Percentiles rank a stretch among this genome's conserved stretches.
These are phyloP conservation scores for Sinelater perroti DNA, from an alignment of 2,888 invertebrate species.

Conservation along the genomic window DNA sequence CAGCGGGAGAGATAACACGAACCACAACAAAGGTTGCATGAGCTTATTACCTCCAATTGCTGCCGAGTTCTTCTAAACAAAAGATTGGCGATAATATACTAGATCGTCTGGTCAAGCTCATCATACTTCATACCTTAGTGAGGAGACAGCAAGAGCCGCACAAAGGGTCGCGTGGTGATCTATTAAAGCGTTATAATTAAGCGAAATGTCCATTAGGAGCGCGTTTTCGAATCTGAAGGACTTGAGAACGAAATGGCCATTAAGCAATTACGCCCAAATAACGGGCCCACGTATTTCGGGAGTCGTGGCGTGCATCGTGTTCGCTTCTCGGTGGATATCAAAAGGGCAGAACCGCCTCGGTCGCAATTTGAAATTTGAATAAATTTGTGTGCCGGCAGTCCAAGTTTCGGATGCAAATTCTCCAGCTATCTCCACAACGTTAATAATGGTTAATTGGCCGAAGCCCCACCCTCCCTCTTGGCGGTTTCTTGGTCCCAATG, in stretches of 20 bases:
- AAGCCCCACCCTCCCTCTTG: slow-evolving; percentile 12
- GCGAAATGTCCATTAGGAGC: slow-evolving; percentile 19
- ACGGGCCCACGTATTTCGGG: slow-evolving; percentile 33
- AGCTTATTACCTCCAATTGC: slow-evolving; percentile 8
- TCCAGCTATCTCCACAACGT: slow-evolving; percentile 4
- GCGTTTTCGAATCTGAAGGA: slow-evolving; percentile 24
- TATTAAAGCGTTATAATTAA: neutral
- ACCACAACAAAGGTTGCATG: slow-evolving; percentile 13
- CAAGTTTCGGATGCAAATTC: slow-evolving; percentile 33
- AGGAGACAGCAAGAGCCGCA: slow-evolving; percentile 5
- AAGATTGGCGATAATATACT: too few species aligned
- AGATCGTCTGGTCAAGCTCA: too few species aligned
- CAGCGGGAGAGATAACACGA: slow-evolving; percentile 12
- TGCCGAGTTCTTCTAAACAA: slow-evolving; percentile 12
- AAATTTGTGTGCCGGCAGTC: slow-evolving; percentile 36
- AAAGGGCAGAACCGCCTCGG: too few species aligned
- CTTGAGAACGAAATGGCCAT: slow-evolving; percentile 39
- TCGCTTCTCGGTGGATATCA: slow-evolving; percentile 25
- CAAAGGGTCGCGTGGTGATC: neutral
- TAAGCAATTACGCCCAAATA: slow-evolving; percentile 42
- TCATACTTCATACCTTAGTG: too few species aligned
- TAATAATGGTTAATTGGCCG: slow-evolving; percentile 19
- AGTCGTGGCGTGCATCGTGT: slow-evolving; percentile 25
- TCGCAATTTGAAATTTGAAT: slow-evolving; percentile 32
- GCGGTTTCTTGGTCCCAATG: slow-evolving; percentile 31